A percentile compares a stretch with the other conserved stretches of the same genome.
Evolutionary conservation across 1,140 invertebrate species (phyloP).

Genomic region (Ostrea edulis): DNA sequence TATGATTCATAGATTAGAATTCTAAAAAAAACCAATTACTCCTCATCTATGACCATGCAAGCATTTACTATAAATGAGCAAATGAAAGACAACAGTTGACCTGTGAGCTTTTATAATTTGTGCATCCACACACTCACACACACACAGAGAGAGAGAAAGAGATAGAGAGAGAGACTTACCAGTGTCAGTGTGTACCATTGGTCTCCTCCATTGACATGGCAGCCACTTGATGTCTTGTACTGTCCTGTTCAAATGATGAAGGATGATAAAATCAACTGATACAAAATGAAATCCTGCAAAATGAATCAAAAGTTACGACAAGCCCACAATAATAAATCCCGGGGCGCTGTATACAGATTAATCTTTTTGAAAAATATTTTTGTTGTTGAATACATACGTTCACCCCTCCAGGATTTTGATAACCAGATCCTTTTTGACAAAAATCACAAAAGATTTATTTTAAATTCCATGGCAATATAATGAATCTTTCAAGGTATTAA

Average conservation of each 20-base stretch:
- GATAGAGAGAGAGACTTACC: neutral
- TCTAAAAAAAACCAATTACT: no score
- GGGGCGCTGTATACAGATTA: neutral
- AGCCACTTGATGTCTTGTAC: neutral
- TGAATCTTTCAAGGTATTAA: neutral
- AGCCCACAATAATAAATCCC: neutral
- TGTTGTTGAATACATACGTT: neutral
- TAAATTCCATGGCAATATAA: conserved; percentile 30
- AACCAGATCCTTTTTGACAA: neutral
- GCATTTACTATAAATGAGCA: no score
- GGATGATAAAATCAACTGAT: neutral
- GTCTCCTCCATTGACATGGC: neutral
- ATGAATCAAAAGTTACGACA: neutral
- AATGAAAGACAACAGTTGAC: no score
- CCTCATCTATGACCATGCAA: no score
- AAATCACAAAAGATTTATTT: conserved; percentile 22
- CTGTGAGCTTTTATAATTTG: no score
- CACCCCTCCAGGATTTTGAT: neutral
- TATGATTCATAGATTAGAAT: no score
- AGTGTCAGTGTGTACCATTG: neutral
- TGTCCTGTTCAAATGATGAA: neutral
- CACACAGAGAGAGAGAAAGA: no score
- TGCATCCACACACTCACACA: no score
- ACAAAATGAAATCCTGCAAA: neutral
- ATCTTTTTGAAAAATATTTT: neutral